Evolutionary conservation across 1,140 invertebrate species (phyloP).

Genomic region (Wasmannia auropunctata): DNA sequence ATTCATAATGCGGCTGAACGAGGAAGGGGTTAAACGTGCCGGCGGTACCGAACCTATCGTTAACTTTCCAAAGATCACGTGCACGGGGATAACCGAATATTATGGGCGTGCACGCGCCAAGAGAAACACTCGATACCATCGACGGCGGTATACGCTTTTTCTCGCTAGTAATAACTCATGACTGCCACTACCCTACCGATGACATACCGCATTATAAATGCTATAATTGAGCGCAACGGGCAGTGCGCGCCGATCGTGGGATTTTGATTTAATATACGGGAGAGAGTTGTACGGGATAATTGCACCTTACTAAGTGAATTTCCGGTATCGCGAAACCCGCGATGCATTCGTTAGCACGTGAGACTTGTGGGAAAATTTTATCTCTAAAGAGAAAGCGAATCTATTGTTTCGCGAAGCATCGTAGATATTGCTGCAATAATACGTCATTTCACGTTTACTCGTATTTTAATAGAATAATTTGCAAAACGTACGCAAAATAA

Average conservation of each 20-base stretch:
- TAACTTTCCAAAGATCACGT: constrained; percentile 81
- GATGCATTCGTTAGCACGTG: constrained; percentile 40
- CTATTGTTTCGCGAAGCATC: background rate
- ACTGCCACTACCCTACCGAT: background rate
- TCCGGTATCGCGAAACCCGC: constrained; percentile 15
- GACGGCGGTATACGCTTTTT: constrained; percentile 71
- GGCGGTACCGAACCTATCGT: constrained; percentile 74
- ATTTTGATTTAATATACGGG: constrained; percentile 42
- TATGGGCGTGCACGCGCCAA: constrained; percentile 61
- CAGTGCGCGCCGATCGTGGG: constrained; percentile 22
- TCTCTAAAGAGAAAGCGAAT: background rate
- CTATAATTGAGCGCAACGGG: background rate
- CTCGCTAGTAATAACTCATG: constrained; percentile 71
- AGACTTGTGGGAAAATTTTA: constrained; percentile 32
- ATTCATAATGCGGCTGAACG: constrained; percentile 59
- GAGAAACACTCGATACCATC: constrained; percentile 48
- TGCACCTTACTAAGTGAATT: constrained; percentile 33
- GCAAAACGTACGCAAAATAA: background rate
- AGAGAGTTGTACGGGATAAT: constrained; percentile 22
- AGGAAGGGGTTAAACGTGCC: constrained; percentile 61
- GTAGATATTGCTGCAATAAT: background rate
- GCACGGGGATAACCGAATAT: constrained; percentile 77
- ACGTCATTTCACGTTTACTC: background rate
- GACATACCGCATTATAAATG: constrained; percentile 35
- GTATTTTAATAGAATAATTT: background rate